These are phyloP conservation scores for Chionodraco myersi DNA, from an alignment of 2,113 vertebrate species.

Conservation along the genomic window DNA sequence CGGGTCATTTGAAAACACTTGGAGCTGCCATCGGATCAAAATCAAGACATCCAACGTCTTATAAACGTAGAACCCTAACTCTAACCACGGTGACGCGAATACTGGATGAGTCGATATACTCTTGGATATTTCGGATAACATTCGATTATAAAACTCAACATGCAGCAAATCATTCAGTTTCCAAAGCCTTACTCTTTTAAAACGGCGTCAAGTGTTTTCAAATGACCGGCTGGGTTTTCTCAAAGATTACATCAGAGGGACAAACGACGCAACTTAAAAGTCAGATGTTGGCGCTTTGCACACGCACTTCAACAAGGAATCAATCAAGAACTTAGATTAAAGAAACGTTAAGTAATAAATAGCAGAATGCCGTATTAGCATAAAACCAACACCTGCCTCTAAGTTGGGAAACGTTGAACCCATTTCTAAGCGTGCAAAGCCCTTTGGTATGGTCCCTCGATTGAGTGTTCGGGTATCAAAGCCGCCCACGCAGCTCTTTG, in stretches of 20 bases:
- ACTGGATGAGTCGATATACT: neutral
- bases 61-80: no score
- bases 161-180: neutral
- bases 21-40: no score
- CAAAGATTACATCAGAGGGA: conserved; percentile 3
- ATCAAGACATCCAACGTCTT: no score
- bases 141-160: neutral
- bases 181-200: neutral
- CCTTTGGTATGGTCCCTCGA: conserved; percentile 22
- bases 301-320: neutral
- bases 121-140: neutral
- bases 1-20: conserved; percentile 8
- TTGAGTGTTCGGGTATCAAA: neutral
- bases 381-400: neutral
- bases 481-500: neutral
- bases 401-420: neutral
- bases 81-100: no score
- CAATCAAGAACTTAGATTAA: neutral
- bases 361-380: no score
- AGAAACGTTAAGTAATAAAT: no score
- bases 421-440: conserved; percentile 18
- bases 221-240: conserved; percentile 4
- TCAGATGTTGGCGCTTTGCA: conserved; percentile 1
- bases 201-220: neutral
- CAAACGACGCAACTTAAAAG: conserved; percentile 8